Evolutionary conservation across 2,113 vertebrate species (phyloP).

Genomic region (Melierax canorus): DNA sequence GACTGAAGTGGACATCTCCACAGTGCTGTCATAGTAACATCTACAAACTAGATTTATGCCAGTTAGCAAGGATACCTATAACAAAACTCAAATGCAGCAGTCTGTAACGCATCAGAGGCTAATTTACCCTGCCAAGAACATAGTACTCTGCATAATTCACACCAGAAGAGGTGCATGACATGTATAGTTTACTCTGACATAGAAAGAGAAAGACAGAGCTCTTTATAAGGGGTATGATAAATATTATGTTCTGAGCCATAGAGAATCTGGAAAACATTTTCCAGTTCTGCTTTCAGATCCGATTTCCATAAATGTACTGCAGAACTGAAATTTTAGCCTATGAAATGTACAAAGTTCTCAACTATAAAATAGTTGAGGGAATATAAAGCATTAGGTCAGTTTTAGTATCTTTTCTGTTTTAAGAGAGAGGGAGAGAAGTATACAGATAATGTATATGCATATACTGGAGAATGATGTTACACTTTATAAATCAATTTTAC

Average conservation of each 20-base stretch:
- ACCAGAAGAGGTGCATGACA: background rate
- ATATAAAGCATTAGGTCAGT: background rate
- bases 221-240: background rate
- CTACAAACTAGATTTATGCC: background rate
- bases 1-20: background rate
- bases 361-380: background rate
- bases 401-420: background rate
- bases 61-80: background rate
- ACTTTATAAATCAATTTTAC: background rate
- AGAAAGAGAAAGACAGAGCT: background rate
- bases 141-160: background rate
- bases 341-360: background rate
- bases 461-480: background rate
- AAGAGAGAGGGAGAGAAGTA: background rate
- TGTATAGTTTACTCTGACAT: background rate
- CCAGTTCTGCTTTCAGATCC: background rate
- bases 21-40: background rate
- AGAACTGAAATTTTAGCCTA: background rate
- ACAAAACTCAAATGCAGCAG: background rate
- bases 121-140: background rate
- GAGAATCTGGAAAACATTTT: background rate
- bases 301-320: background rate
- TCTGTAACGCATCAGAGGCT: background rate
- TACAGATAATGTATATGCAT: background rate
- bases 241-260: background rate